phyloP scores from a whole-genome alignment of 2,113 vertebrate genomes.

The Crotalus viridis region DNA sequence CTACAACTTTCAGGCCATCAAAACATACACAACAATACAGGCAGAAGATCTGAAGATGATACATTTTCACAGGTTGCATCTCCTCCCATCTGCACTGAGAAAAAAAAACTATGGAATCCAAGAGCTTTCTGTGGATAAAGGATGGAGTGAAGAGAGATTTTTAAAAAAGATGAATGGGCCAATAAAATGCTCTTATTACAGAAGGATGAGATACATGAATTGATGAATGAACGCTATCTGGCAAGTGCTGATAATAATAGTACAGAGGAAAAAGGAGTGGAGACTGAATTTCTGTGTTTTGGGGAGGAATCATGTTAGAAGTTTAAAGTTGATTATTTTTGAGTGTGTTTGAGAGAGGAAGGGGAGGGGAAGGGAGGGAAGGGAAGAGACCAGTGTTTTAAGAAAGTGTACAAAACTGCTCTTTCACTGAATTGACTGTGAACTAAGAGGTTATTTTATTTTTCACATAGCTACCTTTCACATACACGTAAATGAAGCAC shows the following conservation, averaged over 20 bases:
- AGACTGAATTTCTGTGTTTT: conserved; percentile 5
- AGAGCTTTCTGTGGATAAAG: neutral
- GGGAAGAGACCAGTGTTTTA: neutral
- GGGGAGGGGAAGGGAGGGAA: neutral
- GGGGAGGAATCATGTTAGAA: conserved; percentile 29
- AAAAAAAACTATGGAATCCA: conserved; percentile 12
- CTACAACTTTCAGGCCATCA: neutral
- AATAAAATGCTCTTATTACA: conserved; percentile 35
- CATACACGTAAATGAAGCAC: neutral
- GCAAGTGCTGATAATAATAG: conserved; percentile 26
- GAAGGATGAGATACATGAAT: conserved; percentile 33
- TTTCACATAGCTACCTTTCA: neutral
- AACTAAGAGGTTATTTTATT: neutral
- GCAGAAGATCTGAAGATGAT: conserved; percentile 12
- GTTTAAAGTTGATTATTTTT: neutral
- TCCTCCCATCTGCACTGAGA: neutral
- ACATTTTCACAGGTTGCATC: conserved; percentile 23
- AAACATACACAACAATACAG: neutral
- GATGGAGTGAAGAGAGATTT: conserved; percentile 24
- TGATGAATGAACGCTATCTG: conserved; percentile 15
- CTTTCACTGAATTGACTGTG: neutral
- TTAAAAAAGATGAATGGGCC: conserved; percentile 30
- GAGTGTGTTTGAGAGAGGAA: neutral
- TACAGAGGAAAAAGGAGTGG: neutral
- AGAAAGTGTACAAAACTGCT: neutral